A percentile compares a stretch with the other conserved stretches of the same genome.
Conservation (phyloP, 1,140 invertebrate species). For the Amyelois transitella region DNA sequence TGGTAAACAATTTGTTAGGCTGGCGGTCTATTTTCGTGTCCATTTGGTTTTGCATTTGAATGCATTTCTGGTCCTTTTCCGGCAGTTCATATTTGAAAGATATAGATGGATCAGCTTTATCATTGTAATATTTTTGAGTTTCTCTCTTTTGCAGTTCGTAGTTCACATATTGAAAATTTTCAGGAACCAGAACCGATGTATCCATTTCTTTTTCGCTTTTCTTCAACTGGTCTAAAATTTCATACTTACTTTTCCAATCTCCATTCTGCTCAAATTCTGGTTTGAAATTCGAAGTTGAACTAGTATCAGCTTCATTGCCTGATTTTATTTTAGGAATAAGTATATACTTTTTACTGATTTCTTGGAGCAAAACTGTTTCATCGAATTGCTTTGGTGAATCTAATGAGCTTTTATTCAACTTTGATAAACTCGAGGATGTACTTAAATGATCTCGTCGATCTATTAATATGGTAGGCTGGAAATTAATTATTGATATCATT, state of each 20-base stretch:
- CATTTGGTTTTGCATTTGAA: background rate
- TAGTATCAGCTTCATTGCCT: conserved; percentile 8
- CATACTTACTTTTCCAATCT: conserved; percentile 64
- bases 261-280: conserved; percentile 21
- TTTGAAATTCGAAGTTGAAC: conserved; percentile 6
- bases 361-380: conserved; percentile 37
- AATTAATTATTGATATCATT: background rate
- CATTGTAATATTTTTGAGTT: background rate
- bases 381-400: conserved; percentile 13
- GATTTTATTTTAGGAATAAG: conserved; percentile 47
- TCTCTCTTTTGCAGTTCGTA: background rate
- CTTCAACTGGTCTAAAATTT: conserved; percentile 56
- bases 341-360: conserved; percentile 60
- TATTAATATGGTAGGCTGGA: background rate
- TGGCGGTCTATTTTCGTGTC: too few relatives aligned
- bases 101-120: background rate
- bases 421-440: background rate
- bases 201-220: conserved; percentile 37
- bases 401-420: conserved; percentile 1
- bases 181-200: background rate
- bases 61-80: background rate
- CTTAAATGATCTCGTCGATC: background rate
- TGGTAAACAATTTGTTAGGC: background rate
- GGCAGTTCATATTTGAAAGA: background rate
- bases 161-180: background rate